Evolutionary conservation across 1,140 invertebrate species (phyloP).

Genomic region (Penaeus chinensis): DNA sequence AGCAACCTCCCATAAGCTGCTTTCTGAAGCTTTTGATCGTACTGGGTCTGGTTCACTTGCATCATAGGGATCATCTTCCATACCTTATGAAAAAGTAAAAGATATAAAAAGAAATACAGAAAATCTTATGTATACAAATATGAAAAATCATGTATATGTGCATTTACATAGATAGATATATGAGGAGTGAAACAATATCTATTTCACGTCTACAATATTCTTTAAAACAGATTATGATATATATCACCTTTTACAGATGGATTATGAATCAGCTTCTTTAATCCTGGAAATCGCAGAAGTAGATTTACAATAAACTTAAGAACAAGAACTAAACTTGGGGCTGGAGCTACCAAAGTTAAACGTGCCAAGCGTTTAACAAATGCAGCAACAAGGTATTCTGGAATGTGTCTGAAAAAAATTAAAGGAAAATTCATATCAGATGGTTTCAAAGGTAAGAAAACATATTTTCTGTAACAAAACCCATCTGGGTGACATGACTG

Average conservation of each 20-base stretch:
- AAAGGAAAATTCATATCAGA: not conserved
- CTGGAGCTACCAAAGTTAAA: constrained; percentile 82
- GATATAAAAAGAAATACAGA: not conserved
- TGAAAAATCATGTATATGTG: not conserved
- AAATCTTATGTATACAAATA: not conserved
- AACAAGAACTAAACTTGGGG: constrained; percentile 83
- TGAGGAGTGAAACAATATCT: not conserved
- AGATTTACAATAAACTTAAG: constrained; percentile 89
- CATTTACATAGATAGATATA: not conserved
- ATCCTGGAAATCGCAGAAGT: constrained; percentile 84
- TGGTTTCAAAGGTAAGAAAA: not conserved
- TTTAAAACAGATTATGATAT: constrained; percentile 12
- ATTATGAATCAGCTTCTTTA: constrained; percentile 81
- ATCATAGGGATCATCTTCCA: constrained; percentile 82
- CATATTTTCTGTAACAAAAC: not conserved
- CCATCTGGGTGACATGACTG: too few species aligned
- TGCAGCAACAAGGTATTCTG: constrained; percentile 89
- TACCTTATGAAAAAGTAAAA: constrained; percentile 63
- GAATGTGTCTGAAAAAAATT: constrained; percentile 87
- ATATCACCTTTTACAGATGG: constrained; percentile 49
- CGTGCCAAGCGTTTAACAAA: constrained; percentile 91
- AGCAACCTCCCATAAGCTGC: constrained; percentile 92
- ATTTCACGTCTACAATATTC: not conserved
- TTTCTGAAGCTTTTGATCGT: constrained; percentile 83
- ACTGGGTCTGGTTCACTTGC: constrained; percentile 83